phyloP scores from a whole-genome alignment of 2,797 vertebrate genomes.

The Thaleichthys pacificus region DNA sequence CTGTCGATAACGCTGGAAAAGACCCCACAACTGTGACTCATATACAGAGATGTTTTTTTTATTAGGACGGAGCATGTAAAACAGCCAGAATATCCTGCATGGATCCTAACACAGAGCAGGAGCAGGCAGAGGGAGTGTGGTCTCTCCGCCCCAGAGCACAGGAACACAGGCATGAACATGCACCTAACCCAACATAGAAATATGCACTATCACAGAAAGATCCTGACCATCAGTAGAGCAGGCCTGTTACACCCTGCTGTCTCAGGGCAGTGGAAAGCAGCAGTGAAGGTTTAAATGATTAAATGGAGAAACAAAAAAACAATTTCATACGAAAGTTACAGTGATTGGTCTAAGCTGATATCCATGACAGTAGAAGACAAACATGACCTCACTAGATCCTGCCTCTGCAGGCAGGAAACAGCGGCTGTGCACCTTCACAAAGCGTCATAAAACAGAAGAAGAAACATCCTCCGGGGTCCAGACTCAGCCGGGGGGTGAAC shows the following conservation, averaged over 20 bases:
- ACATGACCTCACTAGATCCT: slow-evolving; percentile 1
- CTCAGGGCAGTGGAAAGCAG: slow-evolving; percentile 37
- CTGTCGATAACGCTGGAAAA: slow-evolving; percentile 24
- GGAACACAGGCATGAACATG: slow-evolving; percentile 30
- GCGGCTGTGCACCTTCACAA: slow-evolving; percentile 38
- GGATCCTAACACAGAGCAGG: slow-evolving; percentile 37
- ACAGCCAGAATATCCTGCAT: slow-evolving; percentile 45
- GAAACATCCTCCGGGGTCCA: slow-evolving; percentile 25
- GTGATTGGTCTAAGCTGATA: slow-evolving; percentile 58
- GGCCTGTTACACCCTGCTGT: slow-evolving; percentile 25
- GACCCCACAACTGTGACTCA: slow-evolving; percentile 21
- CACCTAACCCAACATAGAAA: slow-evolving; percentile 39
- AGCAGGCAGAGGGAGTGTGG: too few species aligned
- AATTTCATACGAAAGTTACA: slow-evolving; percentile 41
- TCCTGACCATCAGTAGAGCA: slow-evolving; percentile 26
- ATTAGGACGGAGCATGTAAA: slow-evolving; percentile 60
- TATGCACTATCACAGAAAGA: slow-evolving; percentile 48
- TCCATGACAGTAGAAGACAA: slow-evolving; percentile 14
- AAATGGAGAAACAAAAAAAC: slow-evolving; percentile 31
- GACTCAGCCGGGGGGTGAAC: neutral
- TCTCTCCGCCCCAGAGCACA: too few species aligned
- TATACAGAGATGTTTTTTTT: slow-evolving; percentile 37
- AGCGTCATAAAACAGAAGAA: slow-evolving; percentile 35
- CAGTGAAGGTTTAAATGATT: slow-evolving; percentile 25
- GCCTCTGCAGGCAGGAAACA: neutral